Evolutionary conservation across 2,888 invertebrate species (phyloP), one percentile per base, ranked within the genome.

Genomic region (Drosophila yooni): DNA sequence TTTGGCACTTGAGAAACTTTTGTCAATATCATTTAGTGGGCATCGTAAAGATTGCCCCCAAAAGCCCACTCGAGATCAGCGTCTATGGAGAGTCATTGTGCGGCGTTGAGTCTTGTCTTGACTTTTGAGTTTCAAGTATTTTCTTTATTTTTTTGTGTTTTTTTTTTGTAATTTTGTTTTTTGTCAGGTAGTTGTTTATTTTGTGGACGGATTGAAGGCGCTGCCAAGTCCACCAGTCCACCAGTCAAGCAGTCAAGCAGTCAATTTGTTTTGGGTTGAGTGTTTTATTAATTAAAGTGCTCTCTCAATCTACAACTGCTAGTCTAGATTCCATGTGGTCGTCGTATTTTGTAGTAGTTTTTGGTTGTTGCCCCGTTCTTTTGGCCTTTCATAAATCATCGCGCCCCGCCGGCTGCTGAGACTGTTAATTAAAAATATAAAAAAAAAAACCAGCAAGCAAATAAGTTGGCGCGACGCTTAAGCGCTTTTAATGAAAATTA

Each of bases 21-120:
- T 90, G 90, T 90, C 87, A 90, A 87, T 87, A 87, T 90, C 87
- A 88, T 86, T 88, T 88, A 79, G 87, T 88, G 90, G 89, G 87
- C 89, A 87, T 83, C 83, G 81, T 88, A 87, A 87, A 89, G 87
- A 90, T 90, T 87, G 87, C 90, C 76, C 90, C 76, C 31, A 57
- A 86, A 87, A 81, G 80, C 77, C 89, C 87, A 88, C 87, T 90
- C 76, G 80, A 90, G 80, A 71, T 53, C 34, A 25, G 36, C 54
- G 50, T 58, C 84, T 74, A 29, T 90, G 74, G 62, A 86, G 87
- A 86, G 89, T 88, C 82, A 88, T 88, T 88, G 81, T 83, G 75
- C 62, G 71, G 71, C 71, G 60, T 61, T 56, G 59, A 65, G 68
- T 81, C 68, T 71, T 71, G 82, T 50, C 65, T 77, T 63, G 63